Evolutionary conservation across 2,113 vertebrate genomes (phyloP).

Genomic region (Tachuris rubrigastra): DNA sequence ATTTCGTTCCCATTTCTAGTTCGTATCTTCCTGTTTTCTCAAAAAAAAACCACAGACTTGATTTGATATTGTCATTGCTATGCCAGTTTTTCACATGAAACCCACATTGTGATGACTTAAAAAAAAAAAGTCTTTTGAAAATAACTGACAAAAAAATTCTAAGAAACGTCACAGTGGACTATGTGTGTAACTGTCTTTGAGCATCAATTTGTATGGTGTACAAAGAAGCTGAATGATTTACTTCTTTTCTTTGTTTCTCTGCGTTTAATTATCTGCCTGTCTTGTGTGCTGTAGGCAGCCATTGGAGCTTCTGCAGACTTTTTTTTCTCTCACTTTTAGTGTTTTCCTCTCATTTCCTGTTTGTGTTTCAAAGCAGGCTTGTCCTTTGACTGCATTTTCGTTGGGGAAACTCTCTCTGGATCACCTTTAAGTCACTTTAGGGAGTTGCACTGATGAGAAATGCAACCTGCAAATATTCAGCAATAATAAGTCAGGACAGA

Average conservation of each 20-base stretch:
- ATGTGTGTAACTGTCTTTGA: background rate
- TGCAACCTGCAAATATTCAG: background rate
- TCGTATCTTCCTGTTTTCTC: background rate
- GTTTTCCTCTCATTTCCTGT: conserved; percentile 32
- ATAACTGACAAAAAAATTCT: background rate
- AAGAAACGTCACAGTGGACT: background rate
- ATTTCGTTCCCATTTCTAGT: background rate
- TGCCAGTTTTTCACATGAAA: background rate
- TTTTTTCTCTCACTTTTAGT: background rate
- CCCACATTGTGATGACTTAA: background rate
- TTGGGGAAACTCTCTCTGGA: background rate
- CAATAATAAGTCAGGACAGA: background rate
- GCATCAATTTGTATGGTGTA: background rate
- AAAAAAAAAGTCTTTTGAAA: background rate
- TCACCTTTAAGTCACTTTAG: background rate
- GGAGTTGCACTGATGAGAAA: background rate
- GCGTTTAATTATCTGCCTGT: background rate
- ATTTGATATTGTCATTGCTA: background rate
- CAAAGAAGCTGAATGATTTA: background rate
- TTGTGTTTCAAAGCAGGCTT: background rate
- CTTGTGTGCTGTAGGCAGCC: background rate
- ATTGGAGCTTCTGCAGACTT: background rate
- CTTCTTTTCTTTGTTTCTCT: background rate
- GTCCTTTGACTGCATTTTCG: background rate
- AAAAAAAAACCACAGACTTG: background rate